These are phyloP conservation scores for Hymenopus coronatus DNA, from an alignment of 2,888 invertebrate genomes.

Conservation along the genomic window DNA sequence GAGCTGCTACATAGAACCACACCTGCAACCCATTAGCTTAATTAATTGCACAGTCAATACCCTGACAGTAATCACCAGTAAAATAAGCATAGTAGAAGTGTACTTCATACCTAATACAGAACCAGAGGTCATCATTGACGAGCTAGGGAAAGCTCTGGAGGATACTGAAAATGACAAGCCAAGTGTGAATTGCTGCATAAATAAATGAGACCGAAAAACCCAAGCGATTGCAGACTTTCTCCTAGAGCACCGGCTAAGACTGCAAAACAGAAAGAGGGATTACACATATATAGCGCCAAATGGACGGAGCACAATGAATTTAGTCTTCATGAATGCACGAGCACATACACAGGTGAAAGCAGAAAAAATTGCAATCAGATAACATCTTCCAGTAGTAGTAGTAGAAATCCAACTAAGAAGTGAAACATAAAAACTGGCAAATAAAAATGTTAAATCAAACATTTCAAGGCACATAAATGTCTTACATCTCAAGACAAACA, in stretches of 20 bases:
- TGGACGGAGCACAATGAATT: background rate
- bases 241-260: background rate
- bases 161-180: background rate
- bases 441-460: no score
- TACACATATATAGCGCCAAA: background rate
- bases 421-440: no score
- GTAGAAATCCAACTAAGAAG: no score
- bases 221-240: background rate
- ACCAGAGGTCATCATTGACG: background rate
- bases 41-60: background rate
- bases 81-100: background rate
- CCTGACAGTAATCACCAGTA: background rate
- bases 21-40: background rate
- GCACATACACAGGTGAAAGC: no score
- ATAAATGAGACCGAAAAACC: background rate
- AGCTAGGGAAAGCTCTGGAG: background rate
- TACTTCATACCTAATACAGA: background rate
- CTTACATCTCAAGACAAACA: no score
- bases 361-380: no score
- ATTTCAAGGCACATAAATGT: no score
- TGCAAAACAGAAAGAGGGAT: no score
- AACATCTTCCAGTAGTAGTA: no score
- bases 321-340: background rate
- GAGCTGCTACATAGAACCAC: background rate
- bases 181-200: background rate